Base-by-base conservation (phyloP, 2,888 invertebrate genomes). In the Sialis fuliginosa region DNA sequence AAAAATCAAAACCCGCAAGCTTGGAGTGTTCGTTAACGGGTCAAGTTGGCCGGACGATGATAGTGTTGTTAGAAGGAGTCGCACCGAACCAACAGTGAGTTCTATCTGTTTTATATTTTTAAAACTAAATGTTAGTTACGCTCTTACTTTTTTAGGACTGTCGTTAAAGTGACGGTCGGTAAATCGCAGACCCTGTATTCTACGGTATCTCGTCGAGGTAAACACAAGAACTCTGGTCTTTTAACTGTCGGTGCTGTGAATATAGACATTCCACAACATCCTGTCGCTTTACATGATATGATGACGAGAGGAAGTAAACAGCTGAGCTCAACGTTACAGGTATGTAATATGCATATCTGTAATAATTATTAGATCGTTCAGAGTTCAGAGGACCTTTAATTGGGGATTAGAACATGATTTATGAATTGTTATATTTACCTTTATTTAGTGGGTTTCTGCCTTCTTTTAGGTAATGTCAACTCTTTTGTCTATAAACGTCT, bases 181-280 rank as follows among this genome's bases (percentile, higher is more conserved):
- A 91, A 91, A 63, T 90, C 91, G 1, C 91, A 92, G 59, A 87
- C 89, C 1, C 68, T 95, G 45, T 91, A 92, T 66, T 91, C 92
- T 2, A 89, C 89, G 61, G 76, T 79, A 54, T 82, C 80, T 7
- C 75, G 80, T 57, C 71, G 78, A 57, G 65, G 81, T 57, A 79
- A 84, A 59, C 84, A 84, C 58, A 82, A 84, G 58, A 89, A 88
- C 61, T 77, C 83, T 45, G 81, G 84, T 0, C 63, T 93, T 48
- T 67, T 91, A 6, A 88, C 87, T 6, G 77, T 96, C 47, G 96
- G 95, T 1, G 83, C 85, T 9, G 83, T 96, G 1, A 80, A 87
- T 52, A 83, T 96, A 47, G 95, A 96, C 64, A 91, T 98, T 59
- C 97, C 98, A 4, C 96, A 97, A 66, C 96, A 97, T 69, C 97